phyloP scores from a whole-genome alignment of 2,888 invertebrate genomes.

The Pseudanteris insignis region DNA sequence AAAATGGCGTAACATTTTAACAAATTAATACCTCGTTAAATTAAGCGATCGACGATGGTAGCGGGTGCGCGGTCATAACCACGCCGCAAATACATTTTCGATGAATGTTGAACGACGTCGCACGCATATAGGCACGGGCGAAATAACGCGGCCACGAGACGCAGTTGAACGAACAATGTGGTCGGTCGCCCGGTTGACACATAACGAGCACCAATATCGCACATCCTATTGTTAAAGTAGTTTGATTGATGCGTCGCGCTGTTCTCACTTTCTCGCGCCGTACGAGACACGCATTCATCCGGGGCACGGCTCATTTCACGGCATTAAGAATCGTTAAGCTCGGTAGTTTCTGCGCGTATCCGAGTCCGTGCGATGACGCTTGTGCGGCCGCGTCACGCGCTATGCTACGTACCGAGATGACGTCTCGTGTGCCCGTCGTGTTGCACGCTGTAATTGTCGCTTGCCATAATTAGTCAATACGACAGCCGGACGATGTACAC shows the following conservation, averaged over 20 bases:
- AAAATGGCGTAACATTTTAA: no score
- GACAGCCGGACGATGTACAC: constrained; percentile 3
- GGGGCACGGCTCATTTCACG: constrained; percentile 40
- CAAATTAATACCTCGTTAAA: no score
- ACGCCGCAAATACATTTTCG: no score
- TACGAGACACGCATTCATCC: constrained; percentile 37
- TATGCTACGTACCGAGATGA: no score
- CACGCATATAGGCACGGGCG: constrained; percentile 2
- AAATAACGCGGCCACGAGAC: constrained; percentile 13
- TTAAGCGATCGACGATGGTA: no score
- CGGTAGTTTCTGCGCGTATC: constrained; percentile 34
- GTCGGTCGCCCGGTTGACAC: constrained; percentile 7
- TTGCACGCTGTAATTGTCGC: no score
- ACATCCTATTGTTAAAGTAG: constrained; percentile 44
- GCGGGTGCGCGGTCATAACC: no score
- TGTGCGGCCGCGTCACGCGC: no score
- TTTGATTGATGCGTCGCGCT: constrained; percentile 33
- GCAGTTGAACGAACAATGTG: constrained; percentile 19
- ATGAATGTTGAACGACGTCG: neutral
- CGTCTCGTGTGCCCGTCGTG: no score
- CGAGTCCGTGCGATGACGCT: no score
- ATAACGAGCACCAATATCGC: constrained; percentile 42
- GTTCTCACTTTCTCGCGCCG: no score
- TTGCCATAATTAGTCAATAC: constrained; percentile 30
- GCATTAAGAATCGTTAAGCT: constrained; percentile 47